Evolutionary conservation across 2,113 vertebrate genomes (phyloP), one percentile per base, ranked within the genome.

Genomic region (Entomyzon cyanotis): DNA sequence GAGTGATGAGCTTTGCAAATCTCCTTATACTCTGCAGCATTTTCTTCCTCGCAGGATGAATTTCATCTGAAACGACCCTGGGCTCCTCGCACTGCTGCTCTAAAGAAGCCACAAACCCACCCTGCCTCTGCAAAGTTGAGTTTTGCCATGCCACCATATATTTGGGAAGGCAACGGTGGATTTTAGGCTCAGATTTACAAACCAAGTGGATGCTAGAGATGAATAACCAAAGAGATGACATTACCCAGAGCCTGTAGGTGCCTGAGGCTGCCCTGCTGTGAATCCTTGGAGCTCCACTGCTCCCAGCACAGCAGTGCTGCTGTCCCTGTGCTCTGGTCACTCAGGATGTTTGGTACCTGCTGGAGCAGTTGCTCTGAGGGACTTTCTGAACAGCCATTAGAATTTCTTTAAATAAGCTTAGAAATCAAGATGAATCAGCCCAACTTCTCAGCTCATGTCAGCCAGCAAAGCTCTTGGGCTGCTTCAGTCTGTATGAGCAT

Each of bases 391-490:
- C 35, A 53, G 42, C 68, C 15, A 1, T 52, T 35, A 24, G 15
- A 9, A n/a, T 46, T 41, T 28, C 37, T 8, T 76, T 55, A 69
- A 79, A 24, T 27, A 27, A 68, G 6, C 35, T 71, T 59, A 12
- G 69, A 80, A 84, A 25, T 10, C 6, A 15, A 74, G 19, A 17
- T 15, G 8, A n/a, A 10, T 37, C 44, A 70, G 12, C 19, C 23
- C 50, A 42, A 0, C 21, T 55, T 56, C 70, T 76, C 37, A 23
- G 78, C 39, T 59, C 1, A 0, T 1, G 9, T 19, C 35, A 50
- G 42, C 31, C 56, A 49, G 39, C 1, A 1, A 55, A 33, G 67
- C 9, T 19, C 47, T 52, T 10, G 44, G 37, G 49, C 24, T 62
- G 25, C 55, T 21, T 47, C 35, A 3, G n/a, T 25, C 15, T 24